These are phyloP conservation scores for Chelonus insularis DNA, from an alignment of 1,140 invertebrate genomes.

Conservation along the genomic window DNA sequence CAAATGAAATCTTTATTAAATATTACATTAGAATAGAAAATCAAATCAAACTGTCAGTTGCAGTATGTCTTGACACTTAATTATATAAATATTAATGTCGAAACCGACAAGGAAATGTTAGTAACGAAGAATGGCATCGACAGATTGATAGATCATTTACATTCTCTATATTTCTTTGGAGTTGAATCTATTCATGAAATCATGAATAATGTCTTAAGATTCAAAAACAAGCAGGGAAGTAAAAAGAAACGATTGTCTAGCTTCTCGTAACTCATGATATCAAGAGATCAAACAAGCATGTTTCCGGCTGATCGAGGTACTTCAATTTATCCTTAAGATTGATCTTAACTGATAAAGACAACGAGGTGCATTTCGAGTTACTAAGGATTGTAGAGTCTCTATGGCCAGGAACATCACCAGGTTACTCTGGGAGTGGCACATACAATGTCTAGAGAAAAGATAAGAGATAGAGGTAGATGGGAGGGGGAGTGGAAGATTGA, in stretches of 20 bases:
- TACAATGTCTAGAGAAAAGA: neutral
- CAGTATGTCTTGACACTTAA: too few species aligned
- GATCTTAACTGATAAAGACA: slow-evolving; percentile 14
- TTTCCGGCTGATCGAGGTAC: slow-evolving; percentile 3
- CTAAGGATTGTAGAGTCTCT: slow-evolving; percentile 1
- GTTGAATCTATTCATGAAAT: slow-evolving; percentile 16
- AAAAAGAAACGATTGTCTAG: neutral
- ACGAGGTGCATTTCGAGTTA: slow-evolving; percentile 1
- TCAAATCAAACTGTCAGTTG: too few species aligned
- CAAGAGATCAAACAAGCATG: neutral
- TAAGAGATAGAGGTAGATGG: neutral
- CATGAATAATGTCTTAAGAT: slow-evolving; percentile 15
- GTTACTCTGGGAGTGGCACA: slow-evolving; percentile 28
- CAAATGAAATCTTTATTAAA: too few species aligned
- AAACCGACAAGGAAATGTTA: too few species aligned
- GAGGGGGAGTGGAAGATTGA: neutral
- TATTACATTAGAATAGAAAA: too few species aligned
- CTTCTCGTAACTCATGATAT: neutral
- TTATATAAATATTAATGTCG: too few species aligned
- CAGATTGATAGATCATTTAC: slow-evolving; percentile 16
- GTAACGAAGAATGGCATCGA: too few species aligned
- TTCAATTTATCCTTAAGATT: slow-evolving; percentile 9
- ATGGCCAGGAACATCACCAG: slow-evolving; percentile 12
- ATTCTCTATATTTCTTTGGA: neutral
- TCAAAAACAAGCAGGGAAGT: neutral